Evolutionary conservation across 2,113 vertebrate species (phyloP).

Genomic region (Sporophila hypoxantha): DNA sequence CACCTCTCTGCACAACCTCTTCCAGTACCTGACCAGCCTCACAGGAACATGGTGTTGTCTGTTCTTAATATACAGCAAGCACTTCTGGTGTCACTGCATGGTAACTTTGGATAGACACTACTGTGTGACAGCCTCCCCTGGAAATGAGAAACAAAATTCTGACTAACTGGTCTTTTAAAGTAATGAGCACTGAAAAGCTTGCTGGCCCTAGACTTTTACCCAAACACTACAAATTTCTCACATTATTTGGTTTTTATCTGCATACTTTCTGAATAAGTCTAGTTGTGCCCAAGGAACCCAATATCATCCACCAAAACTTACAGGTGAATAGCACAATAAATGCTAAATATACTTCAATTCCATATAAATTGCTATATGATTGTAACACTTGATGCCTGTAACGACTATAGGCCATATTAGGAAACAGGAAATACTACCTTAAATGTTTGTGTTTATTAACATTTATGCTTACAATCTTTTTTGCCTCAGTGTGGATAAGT

Average conservation of each 20-base stretch:
- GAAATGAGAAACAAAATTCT: neutral
- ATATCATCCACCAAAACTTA: neutral
- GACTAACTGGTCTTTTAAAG: neutral
- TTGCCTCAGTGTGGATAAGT: neutral
- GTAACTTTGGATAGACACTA: neutral
- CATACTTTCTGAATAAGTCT: neutral
- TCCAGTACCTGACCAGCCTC: neutral
- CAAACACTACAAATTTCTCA: neutral
- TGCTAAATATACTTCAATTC: neutral
- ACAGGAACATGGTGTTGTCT: neutral
- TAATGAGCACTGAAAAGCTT: conserved; percentile 4
- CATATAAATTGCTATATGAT: neutral
- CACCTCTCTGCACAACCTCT: neutral
- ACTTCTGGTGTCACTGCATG: neutral
- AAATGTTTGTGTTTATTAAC: neutral
- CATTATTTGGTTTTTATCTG: neutral
- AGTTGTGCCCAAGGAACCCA: neutral
- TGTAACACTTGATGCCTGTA: neutral
- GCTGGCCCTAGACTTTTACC: conserved; percentile 11
- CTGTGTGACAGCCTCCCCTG: neutral
- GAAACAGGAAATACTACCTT: neutral
- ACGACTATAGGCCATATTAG: neutral
- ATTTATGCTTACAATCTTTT: neutral
- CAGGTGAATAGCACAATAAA: neutral
- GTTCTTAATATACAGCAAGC: neutral